A percentile compares a stretch with the other conserved stretches of the same genome.
phyloP scores from a whole-genome alignment of 2,888 invertebrate genomes.

The Bellardia bayeri region DNA sequence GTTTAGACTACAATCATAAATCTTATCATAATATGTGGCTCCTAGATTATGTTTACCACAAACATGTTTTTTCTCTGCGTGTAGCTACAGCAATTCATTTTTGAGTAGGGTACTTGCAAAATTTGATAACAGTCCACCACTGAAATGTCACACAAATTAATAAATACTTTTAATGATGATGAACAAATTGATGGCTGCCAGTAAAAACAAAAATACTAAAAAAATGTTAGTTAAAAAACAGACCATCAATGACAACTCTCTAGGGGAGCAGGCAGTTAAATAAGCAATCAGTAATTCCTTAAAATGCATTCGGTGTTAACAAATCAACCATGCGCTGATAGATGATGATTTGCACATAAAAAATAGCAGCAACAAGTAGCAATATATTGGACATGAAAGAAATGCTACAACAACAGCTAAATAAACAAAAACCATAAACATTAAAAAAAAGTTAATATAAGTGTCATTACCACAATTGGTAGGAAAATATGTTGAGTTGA shows the following conservation, averaged over 20 bases:
- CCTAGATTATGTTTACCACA: too few relatives aligned
- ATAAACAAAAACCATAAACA: too few relatives aligned
- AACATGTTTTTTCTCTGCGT: too few relatives aligned
- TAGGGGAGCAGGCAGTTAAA: slow-evolving; percentile 19
- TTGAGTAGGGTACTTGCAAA: neutral
- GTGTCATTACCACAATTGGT: slow-evolving; percentile 67
- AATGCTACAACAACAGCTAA: neutral
- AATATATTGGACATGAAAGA: slow-evolving; percentile 16
- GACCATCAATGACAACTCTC: slow-evolving; percentile 8
- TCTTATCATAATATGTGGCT: too few relatives aligned
- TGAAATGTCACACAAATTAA: slow-evolving; percentile 42
- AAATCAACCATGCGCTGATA: slow-evolving; percentile 26
- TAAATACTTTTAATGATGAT: slow-evolving; percentile 55
- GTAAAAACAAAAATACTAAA: neutral
- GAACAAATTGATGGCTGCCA: slow-evolving; percentile 48
- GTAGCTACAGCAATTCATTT: neutral
- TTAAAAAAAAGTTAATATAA: slow-evolving; percentile 34
- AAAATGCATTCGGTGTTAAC: slow-evolving; percentile 27
- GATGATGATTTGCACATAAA: slow-evolving; percentile 19
- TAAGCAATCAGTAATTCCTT: slow-evolving; percentile 42
- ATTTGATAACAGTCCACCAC: neutral
- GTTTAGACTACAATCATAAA: too few relatives aligned
- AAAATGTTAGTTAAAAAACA: slow-evolving; percentile 12
- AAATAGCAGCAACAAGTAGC: slow-evolving; percentile 2
- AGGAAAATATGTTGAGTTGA: slow-evolving; percentile 49